Conservation (phyloP, 2,888 invertebrate species). For the Acleris laterana region DNA sequence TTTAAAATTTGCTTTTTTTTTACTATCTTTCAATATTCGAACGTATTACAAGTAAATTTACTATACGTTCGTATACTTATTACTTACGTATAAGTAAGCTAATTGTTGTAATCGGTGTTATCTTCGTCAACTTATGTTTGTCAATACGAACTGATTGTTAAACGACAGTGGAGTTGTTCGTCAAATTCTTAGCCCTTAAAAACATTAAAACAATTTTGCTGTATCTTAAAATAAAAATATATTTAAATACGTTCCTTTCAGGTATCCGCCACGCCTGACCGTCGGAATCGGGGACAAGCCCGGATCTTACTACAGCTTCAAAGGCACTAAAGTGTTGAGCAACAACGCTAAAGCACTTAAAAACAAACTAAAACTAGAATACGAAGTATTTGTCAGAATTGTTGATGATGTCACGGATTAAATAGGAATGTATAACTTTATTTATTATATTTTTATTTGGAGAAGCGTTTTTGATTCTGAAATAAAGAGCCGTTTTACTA, state of each 20-base stretch:
- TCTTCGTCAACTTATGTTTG: too few relatives aligned
- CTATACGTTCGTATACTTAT: too few relatives aligned
- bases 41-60: too few relatives aligned
- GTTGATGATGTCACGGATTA: conserved; percentile 57
- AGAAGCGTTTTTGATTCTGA: neutral
- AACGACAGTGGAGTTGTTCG: too few relatives aligned
- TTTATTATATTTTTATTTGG: conserved; percentile 17
- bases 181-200: too few relatives aligned
- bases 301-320: conserved; percentile 71
- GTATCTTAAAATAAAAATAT: neutral
- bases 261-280: conserved; percentile 64
- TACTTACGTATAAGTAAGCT: too few relatives aligned
- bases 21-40: too few relatives aligned
- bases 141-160: too few relatives aligned
- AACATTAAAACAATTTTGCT: too few relatives aligned
- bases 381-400: conserved; percentile 74
- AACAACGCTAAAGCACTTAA: conserved; percentile 56
- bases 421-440: conserved; percentile 16
- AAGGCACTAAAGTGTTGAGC: conserved; percentile 66
- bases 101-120: too few relatives aligned
- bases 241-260: conserved; percentile 52
- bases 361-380: conserved; percentile 70
- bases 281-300: conserved; percentile 62
- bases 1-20: too few relatives aligned
- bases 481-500: conserved; percentile 21